A percentile compares a stretch with the other conserved stretches of the same genome.
These are phyloP conservation scores for Bos taurus DNA, from an alignment of 2,113 vertebrate species.

Conservation along the genomic window DNA sequence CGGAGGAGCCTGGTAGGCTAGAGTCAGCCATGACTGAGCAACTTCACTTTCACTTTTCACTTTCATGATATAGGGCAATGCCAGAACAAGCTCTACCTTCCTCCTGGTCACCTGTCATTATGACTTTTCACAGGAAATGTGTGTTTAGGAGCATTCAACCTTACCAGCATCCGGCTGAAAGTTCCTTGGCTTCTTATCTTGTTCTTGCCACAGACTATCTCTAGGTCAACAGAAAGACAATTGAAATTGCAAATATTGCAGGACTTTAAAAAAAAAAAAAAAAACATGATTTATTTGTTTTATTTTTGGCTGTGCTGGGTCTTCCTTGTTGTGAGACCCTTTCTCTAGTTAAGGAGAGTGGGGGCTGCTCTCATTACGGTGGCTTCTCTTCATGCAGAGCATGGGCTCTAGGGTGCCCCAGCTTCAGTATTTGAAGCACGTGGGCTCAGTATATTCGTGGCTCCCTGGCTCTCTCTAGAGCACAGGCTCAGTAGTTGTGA, in stretches of 20 bases:
- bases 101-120: not conserved
- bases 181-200: not conserved
- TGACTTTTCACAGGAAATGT: not conserved
- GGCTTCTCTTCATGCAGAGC: not conserved
- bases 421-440: not conserved
- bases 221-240: not conserved
- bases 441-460: not conserved
- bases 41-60: too few species aligned
- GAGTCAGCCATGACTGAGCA: too few species aligned
- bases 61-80: fast-evolving
- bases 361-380: not conserved
- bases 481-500: not conserved
- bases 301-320: not conserved
- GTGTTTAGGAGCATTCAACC: not conserved
- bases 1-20: too few species aligned
- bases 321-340: not conserved
- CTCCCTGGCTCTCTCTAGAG: not conserved
- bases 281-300: not conserved
- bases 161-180: not conserved
- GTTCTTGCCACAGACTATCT: not conserved
- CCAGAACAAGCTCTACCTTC: not conserved
- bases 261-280: not conserved
- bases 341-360: not conserved
- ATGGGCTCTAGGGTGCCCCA: not conserved
- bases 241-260: not conserved